Percentiles rank a stretch among this genome's conserved stretches.
These are phyloP conservation scores for Nasonia longicornis DNA, from an alignment of 1,140 invertebrate genomes.

Conservation along the genomic window DNA sequence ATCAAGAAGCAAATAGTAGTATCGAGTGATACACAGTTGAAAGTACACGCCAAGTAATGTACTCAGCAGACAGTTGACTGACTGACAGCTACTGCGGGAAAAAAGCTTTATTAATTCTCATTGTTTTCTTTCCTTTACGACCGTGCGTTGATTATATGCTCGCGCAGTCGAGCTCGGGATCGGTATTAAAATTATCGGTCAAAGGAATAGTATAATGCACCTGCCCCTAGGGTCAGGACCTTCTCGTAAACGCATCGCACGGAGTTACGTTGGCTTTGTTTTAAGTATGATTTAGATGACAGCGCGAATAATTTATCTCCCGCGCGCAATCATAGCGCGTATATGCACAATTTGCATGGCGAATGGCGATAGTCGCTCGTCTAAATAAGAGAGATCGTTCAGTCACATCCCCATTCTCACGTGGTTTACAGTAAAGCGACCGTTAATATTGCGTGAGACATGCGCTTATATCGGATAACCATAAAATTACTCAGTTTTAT, in stretches of 20 bases:
- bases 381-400: background rate
- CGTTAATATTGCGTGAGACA: slow-evolving; percentile 36
- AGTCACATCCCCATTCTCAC: slow-evolving; percentile 28
- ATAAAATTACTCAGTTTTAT: slow-evolving; percentile 39
- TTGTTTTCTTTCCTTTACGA: background rate
- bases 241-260: background rate
- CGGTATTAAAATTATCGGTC: slow-evolving; percentile 1
- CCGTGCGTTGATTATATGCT: background rate
- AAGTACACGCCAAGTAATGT: background rate
- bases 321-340: background rate
- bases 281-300: slow-evolving; percentile 11
- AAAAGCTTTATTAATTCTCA: background rate
- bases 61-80: background rate
- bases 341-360: slow-evolving; percentile 8
- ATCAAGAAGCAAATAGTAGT: too few species aligned
- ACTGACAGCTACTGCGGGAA: background rate
- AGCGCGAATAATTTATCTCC: slow-evolving; percentile 34
- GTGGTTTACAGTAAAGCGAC: slow-evolving; percentile 23
- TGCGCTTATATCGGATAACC: slow-evolving; percentile 9
- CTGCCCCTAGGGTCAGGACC: background rate
- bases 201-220: background rate
- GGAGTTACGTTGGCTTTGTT: background rate
- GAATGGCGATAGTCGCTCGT: background rate
- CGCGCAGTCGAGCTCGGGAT: background rate
- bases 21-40: too few species aligned